Evolutionary conservation across 2,888 invertebrate genomes (phyloP), one percentile per base, ranked within the genome.

Genomic region (Ectemnius continuus): DNA sequence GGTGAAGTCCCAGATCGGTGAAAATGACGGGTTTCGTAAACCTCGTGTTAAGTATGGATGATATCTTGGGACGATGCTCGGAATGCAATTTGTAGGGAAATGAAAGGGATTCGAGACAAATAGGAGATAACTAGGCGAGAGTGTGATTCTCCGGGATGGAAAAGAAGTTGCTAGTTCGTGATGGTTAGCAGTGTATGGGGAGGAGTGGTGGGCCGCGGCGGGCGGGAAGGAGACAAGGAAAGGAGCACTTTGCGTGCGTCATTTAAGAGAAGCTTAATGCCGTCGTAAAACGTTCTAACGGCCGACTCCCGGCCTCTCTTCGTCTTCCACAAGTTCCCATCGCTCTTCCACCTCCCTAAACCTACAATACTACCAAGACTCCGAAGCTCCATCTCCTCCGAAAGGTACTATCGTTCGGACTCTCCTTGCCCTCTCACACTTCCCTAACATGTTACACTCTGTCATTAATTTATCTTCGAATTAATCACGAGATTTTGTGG

Each of bases 221-320:
- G 67, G 70, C 18, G 56, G 26, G 72, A 65, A 52, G 58, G 65
- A 20, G 60, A 69, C 57, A 75, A 48, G 66, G 69, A 75, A 72
- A 67, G 76, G 78, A 84, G 86, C 87, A 87, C 85, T 88, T 88
- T 85, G 82, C 84, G 81, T 82, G 85, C 84, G 84, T 87, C 86
- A 85, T 87, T 87, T 84, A 83, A 87, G 83, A 82, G 85, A 71
- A 84, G 84, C 85, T 87, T 87, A 87, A 88, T 86, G 85, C 84
- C 78, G 84, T 83, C 85, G 84, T 87, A 88, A 88, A 88, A 85
- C 77, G 75, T 82, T 81, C 84, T 81, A 86, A 87, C 83, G 82
- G 82, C 84, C 80, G 76, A 76, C 79, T 79, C 81, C 80, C 80
- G 75, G 73, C 75, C 69, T 63, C 26, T 69, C 75, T 68, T 57